These are phyloP conservation scores for Myotis findleyi DNA, from an alignment of 2,797 vertebrate genomes.

Conservation along the genomic window DNA sequence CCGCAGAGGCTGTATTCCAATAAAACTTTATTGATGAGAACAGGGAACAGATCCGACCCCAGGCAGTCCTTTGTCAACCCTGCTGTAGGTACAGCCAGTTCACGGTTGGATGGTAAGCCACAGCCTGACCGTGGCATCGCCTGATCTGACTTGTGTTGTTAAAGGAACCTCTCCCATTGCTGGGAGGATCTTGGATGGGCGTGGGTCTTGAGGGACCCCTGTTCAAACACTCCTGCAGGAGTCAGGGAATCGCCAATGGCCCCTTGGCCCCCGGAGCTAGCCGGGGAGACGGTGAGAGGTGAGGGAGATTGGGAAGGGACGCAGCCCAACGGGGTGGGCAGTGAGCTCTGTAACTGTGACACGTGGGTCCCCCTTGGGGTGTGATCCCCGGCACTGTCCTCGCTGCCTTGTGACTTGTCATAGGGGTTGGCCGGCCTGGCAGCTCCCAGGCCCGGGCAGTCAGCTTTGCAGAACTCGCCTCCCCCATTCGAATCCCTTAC, in stretches of 20 bases:
- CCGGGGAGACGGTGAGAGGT: background rate
- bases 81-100: background rate
- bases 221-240: background rate
- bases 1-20: background rate
- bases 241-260: background rate
- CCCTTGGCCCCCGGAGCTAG: background rate
- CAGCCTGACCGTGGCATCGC: background rate
- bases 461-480: slow-evolving; percentile 78
- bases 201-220: background rate
- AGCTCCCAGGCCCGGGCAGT: background rate
- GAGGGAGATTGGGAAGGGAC: background rate
- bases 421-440: background rate
- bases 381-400: background rate
- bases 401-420: background rate
- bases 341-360: background rate
- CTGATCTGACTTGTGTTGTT: background rate
- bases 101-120: background rate
- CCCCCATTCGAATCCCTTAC: slow-evolving; percentile 59
- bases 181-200: background rate
- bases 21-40: slow-evolving; percentile 28
- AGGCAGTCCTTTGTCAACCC: background rate
- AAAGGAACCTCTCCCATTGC: background rate
- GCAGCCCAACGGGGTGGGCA: background rate
- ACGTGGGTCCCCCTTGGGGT: background rate
- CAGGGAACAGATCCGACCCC: background rate